Evolutionary conservation across 2,797 vertebrate genomes (phyloP), one percentile per base, ranked within the genome.

Genomic region (Lates japonicus): DNA sequence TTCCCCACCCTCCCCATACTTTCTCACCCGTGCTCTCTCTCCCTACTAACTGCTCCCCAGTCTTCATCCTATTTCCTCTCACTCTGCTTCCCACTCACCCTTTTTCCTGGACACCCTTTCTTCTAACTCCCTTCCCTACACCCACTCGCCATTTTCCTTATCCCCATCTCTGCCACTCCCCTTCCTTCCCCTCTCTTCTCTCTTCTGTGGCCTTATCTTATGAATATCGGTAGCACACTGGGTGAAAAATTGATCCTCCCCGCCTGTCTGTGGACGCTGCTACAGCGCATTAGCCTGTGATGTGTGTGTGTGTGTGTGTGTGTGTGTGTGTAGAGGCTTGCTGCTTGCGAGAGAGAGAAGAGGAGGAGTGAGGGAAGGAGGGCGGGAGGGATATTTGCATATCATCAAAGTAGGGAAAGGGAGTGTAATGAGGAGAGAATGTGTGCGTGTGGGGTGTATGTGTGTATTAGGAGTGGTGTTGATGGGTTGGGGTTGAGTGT

Each of bases 231-330:
- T 90, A 92, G 88, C 92, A 94, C 91, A 94, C 92, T 94, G 93
- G 92, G 93, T 93, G 92, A 94, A 94, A 94, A 95, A 95, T 94
- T 93, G 93, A 95, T 95, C 94, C 90, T 95, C 89, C 89, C 88
- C 78, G 93, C 93, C 91, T 93, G 93, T 93, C 93, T 93, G 89
- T 93, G 93, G 92, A 94, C 90, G 74, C 90, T 93, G 92, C 93
- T 92, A 92, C 92, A 92, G 87, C 42, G 78, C 87, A 93, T 94
- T 93, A 93, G 92, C 89, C 79, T 80, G 84, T 82, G 62, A 80
- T 80, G 81, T 66, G 44, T 46, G 44, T 46, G 44, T 48, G 46
- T 48, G 74, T 76, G 74, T 81, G 82, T 80, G 49, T 82, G 73
- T 84, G 73, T 69, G 79, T 86, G 70, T 80, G 80, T 83, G 79